These are phyloP conservation scores for Tenebrosternarchus preto DNA, from an alignment of 2,113 vertebrate species.

Conservation along the genomic window DNA sequence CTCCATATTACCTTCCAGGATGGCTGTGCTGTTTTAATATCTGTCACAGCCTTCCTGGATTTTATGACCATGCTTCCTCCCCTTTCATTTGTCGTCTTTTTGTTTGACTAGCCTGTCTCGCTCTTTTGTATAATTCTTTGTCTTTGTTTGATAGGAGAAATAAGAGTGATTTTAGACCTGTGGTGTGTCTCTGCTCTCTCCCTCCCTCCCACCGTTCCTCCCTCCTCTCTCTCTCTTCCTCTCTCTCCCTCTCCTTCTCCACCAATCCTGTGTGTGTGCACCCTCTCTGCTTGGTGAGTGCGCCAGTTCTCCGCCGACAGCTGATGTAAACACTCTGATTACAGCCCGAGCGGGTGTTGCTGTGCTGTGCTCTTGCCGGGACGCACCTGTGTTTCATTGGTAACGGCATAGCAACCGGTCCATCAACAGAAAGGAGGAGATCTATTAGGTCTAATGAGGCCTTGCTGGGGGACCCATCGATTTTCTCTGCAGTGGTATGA, in stretches of 20 bases:
- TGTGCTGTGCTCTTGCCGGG: conserved; percentile 24
- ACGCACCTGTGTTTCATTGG: conserved; percentile 71
- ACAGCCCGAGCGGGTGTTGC: conserved; percentile 42
- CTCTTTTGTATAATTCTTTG: conserved; percentile 61
- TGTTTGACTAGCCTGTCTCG: conserved; percentile 75
- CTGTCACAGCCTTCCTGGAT: conserved; percentile 79
- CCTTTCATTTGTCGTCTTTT: conserved; percentile 74
- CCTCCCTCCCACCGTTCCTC: conserved; percentile 57
- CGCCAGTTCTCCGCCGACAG: conserved; percentile 57
- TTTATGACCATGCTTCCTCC: conserved; percentile 70
- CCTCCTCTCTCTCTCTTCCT: conserved; percentile 45
- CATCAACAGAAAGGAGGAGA: conserved; percentile 49
- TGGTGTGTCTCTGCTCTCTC: conserved; percentile 68
- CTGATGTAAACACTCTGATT: conserved; percentile 75
- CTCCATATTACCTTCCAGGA: conserved; percentile 78
- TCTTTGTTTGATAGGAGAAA: conserved; percentile 56
- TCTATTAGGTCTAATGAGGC: conserved; percentile 56
- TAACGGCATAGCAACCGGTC: conserved; percentile 59
- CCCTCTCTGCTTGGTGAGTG: conserved; percentile 40
- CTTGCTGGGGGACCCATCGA: conserved; percentile 36
- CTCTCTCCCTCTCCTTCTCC: conserved; percentile 56
- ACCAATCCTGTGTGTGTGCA: not conserved
- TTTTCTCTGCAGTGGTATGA: conserved; percentile 35
- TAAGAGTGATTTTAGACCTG: conserved; percentile 53
- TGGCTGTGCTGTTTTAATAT: conserved; percentile 78